Conservation (phyloP, 2,888 invertebrate genomes). For the Lacanobia oleracea region DNA sequence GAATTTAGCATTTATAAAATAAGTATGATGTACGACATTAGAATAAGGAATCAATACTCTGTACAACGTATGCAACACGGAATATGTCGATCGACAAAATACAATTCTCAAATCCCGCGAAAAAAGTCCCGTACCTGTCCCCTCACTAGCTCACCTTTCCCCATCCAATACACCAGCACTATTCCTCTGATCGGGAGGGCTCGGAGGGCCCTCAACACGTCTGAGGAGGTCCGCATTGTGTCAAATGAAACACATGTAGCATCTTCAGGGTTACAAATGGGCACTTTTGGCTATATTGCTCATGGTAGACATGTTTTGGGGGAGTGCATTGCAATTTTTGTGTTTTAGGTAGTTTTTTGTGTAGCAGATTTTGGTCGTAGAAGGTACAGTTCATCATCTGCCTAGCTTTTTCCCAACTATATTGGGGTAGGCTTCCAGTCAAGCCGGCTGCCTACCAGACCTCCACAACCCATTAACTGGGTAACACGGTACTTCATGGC, state of each 20-base stretch:
- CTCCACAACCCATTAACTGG: no score
- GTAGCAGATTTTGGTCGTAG: no score
- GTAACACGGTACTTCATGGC: no score
- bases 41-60: no score
- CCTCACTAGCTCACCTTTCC: constrained; percentile 37
- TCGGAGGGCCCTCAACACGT: constrained; percentile 68
- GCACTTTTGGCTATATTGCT: constrained; percentile 56
- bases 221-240: constrained; percentile 71
- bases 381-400: no score
- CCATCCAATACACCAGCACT: constrained; percentile 50
- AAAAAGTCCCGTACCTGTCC: constrained; percentile 20
- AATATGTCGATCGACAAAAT: no score
- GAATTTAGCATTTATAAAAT: not conserved
- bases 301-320: constrained; percentile 30
- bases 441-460: no score
- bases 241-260: constrained; percentile 76
- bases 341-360: not conserved
- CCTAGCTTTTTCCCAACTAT: no score
- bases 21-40: not conserved
- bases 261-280: constrained; percentile 66
- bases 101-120: no score
- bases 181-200: constrained; percentile 64
- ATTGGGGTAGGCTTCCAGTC: no score
- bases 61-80: no score
- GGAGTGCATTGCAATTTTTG: constrained; percentile 22